Conservation (phyloP, 2,888 invertebrate species). For the Netelia fuscicornis region DNA sequence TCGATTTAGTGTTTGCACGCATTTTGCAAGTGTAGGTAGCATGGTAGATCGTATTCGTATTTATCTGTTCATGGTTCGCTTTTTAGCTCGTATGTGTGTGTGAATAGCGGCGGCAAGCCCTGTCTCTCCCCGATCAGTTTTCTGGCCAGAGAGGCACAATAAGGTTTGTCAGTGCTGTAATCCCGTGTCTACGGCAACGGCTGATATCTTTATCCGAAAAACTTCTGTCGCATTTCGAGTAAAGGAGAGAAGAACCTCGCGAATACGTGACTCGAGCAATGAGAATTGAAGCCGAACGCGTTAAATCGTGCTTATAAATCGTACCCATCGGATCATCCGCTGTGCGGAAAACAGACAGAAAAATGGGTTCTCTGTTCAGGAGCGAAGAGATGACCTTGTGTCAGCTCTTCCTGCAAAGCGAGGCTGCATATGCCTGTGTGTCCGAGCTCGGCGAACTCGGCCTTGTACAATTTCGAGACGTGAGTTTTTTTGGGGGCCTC, state of each 20-base stretch:
- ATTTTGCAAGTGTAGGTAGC: not conserved
- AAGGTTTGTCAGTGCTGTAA: conserved; percentile 19
- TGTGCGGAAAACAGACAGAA: conserved; percentile 63
- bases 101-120: conserved; percentile 19
- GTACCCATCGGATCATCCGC: not conserved
- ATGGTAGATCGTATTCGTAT: not conserved
- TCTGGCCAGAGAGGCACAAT: conserved; percentile 64
- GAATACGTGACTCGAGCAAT: conserved; percentile 35
- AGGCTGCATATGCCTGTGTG: conserved; percentile 99
- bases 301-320: conserved; percentile 8
- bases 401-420: conserved; percentile 99
- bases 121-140: conserved; percentile 61
- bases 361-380: conserved; percentile 96
- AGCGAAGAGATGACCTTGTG: conserved; percentile 99
- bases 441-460: conserved; percentile 99
- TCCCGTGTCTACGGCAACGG: conserved; percentile 1
- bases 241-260: not conserved
- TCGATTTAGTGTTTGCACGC: conserved; percentile 28
- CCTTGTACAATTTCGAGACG: conserved; percentile 98
- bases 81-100: conserved; percentile 7
- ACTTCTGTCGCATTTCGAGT: not conserved
- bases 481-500: conserved; percentile 85
- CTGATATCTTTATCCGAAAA: not conserved
- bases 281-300: conserved; percentile 17
- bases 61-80: conserved; percentile 14